Evolutionary conservation across 2,797 vertebrate genomes (phyloP).

Genomic region (Brachyalestes nurse): DNA sequence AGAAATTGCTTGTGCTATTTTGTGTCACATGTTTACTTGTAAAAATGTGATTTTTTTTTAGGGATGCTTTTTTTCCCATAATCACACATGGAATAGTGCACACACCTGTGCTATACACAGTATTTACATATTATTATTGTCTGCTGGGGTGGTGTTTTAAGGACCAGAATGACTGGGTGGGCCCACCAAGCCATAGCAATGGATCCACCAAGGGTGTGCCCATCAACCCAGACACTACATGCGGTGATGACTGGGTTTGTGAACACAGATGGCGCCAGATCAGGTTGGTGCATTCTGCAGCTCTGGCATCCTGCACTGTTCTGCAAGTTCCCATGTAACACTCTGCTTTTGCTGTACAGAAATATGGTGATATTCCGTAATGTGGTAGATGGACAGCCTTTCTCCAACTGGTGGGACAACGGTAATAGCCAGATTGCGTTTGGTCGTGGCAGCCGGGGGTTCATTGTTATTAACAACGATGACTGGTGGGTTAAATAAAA

Average conservation of each 20-base stretch:
- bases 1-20: too few relatives aligned
- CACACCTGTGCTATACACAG: too few relatives aligned
- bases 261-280: constrained; percentile 97
- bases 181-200: constrained; percentile 83
- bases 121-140: neutral
- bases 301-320: neutral
- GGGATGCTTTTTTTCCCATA: too few relatives aligned
- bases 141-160: constrained; percentile 52
- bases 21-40: too few relatives aligned
- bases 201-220: constrained; percentile 86
- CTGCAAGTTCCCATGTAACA: neutral
- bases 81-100: too few relatives aligned
- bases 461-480: constrained; percentile 96
- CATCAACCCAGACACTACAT: constrained; percentile 88
- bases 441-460: constrained; percentile 88
- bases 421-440: constrained; percentile 91
- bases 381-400: constrained; percentile 82
- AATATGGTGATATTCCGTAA: constrained; percentile 96
- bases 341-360: constrained; percentile 66
- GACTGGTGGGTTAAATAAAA: constrained; percentile 80
- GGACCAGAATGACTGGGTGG: constrained; percentile 91
- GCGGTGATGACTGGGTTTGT: constrained; percentile 92
- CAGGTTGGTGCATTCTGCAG: constrained; percentile 73
- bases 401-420: constrained; percentile 96
- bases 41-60: too few relatives aligned